Conservation (phyloP, 2,797 vertebrate species). For the Peromyscus attwateri region DNA sequence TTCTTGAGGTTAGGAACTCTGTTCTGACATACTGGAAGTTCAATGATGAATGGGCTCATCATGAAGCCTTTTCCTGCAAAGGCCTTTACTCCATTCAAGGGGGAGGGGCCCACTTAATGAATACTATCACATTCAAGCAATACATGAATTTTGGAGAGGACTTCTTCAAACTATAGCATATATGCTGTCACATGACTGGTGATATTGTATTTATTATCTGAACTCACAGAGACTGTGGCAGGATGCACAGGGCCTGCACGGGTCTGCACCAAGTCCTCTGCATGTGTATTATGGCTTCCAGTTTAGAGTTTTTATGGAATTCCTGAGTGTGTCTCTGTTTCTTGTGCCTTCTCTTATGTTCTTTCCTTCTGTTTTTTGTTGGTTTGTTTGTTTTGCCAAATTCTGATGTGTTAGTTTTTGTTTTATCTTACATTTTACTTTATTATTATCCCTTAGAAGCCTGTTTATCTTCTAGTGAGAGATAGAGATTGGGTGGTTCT, state of each 20-base stretch:
- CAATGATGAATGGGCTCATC: neutral
- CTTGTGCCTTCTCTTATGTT: neutral
- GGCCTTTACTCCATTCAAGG: neutral
- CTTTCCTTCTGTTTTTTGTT: neutral
- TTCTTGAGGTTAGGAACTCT: neutral
- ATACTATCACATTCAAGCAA: neutral
- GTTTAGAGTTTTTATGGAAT: neutral
- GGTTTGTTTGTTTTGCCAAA: neutral
- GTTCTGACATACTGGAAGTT: neutral
- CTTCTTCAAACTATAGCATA: neutral
- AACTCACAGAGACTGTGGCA: neutral
- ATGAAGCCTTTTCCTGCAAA: neutral
- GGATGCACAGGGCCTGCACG: too few species aligned
- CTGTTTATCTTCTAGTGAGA: neutral
- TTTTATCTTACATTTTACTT: neutral
- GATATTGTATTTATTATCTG: neutral
- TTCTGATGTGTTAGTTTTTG: neutral
- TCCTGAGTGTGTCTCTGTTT: neutral
- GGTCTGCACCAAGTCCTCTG: neutral
- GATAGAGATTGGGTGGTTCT: neutral
- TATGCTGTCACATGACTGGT: neutral
- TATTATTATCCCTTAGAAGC: neutral
- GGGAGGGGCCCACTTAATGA: neutral
- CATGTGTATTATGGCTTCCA: neutral
- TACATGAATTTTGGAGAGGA: neutral